Evolutionary conservation across 2,797 vertebrate genomes (phyloP).

Genomic region (Enteromius treurensis): DNA sequence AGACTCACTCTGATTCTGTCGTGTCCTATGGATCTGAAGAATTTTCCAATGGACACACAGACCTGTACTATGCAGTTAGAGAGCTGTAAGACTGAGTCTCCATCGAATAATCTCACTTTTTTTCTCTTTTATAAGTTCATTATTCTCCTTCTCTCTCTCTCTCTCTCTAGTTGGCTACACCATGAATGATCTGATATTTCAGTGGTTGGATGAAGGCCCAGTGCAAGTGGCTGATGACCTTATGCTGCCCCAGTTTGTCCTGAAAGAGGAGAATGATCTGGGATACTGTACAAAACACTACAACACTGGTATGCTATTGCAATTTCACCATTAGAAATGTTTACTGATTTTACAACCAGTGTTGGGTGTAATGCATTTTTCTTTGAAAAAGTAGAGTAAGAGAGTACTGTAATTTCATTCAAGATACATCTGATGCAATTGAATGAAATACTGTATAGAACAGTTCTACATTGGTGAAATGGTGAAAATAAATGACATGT

Average conservation of each 20-base stretch:
- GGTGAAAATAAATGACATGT: background rate
- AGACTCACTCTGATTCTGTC: constrained; percentile 92
- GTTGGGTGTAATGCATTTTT: background rate
- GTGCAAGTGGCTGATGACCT: constrained; percentile 94
- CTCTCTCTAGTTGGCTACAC: constrained; percentile 88
- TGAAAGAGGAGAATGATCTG: constrained; percentile 90
- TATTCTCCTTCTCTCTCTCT: constrained; percentile 29
- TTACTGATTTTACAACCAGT: background rate
- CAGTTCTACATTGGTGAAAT: background rate
- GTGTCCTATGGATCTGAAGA: constrained; percentile 96
- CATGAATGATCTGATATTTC: constrained; percentile 94
- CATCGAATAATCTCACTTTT: background rate
- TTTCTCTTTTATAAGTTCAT: background rate
- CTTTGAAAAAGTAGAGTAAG: background rate
- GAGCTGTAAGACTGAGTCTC: constrained; percentile 85
- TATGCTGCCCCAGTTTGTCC: constrained; percentile 91
- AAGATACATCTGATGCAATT: background rate
- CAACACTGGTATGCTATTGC: constrained; percentile 86
- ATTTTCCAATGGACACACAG: constrained; percentile 98
- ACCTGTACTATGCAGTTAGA: constrained; percentile 95
- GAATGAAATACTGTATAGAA: background rate
- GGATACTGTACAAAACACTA: constrained; percentile 95
- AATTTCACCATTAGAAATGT: background rate
- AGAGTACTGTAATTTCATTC: background rate
- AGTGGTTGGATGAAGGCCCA: constrained; percentile 91